Base-by-base conservation (phyloP, 2,797 vertebrate genomes). In the Dendrocincla tyrannina region DNA sequence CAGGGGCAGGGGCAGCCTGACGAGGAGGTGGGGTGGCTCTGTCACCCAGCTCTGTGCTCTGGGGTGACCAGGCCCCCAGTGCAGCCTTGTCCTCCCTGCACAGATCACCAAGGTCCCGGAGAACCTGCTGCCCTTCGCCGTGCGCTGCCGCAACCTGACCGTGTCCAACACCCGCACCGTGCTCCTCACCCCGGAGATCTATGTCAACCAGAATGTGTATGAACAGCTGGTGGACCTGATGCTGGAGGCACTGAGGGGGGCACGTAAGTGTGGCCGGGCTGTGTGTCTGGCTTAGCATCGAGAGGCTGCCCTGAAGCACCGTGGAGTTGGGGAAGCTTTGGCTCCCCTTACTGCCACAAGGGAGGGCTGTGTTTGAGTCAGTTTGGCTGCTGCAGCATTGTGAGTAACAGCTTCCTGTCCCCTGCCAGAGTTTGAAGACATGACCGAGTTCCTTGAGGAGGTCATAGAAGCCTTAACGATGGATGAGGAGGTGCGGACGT, bases 21-120 rank as follows among this genome's bases (percentile, higher is more conserved):
- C 0, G 2, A 13, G 76, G 15, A 17, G 12, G 11, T 23, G 7
- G 2, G 10, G 18, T 13, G 2, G 44, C 59, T 30, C 23, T 11
- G 19, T 5, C 22, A 1, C 22, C 32, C 33, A 8, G 7, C 17
- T 16, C 44, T 30, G 16, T 4, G 27, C 25, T 14, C 28, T 1
- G 2, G 19, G 32, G n/a, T 5, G 47, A 32, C 16, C 17, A 1
- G 22, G 14, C 32, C 41, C 63, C 37, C 33, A 37, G 2, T 17
- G 2, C 33, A 10, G 15, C 82, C 53, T 75, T 10, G 0, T 47
- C 17, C 24, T 89, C 77, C 77, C 17, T 20, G 62, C 24, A 4
- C 97, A 99, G 99, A 98, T 99, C 91, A 99, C 98, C 58, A 99
- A 99, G 97, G 99, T 99, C 63, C 99, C 99, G 0, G 99, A 99